phyloP scores from a whole-genome alignment of 2,113 vertebrate species.

The Falco punctatus region DNA sequence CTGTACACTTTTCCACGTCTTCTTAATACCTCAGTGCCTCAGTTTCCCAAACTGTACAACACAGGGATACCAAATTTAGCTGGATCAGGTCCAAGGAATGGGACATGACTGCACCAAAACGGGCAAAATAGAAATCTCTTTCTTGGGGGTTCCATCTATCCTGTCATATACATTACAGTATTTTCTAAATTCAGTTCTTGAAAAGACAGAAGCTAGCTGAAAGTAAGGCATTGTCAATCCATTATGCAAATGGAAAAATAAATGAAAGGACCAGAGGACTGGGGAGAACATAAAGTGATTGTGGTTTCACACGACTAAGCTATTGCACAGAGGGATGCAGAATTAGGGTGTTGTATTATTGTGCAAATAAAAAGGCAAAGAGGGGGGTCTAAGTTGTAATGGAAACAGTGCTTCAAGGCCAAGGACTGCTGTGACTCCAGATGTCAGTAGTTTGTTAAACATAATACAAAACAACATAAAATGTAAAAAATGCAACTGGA shows the following conservation, averaged over 20 bases:
- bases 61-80: background rate
- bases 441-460: conserved; percentile 48
- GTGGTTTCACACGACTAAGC: background rate
- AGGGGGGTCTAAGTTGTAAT: conserved; percentile 9
- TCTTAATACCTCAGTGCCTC: background rate
- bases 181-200: background rate
- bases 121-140: background rate
- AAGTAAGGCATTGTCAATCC: background rate
- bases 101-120: background rate
- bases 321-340: background rate
- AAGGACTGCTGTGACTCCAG: conserved; percentile 62
- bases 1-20: background rate
- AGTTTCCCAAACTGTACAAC: background rate
- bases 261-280: background rate
- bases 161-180: background rate
- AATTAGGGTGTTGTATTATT: background rate
- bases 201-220: background rate
- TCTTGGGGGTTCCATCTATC: background rate
- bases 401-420: conserved; percentile 47
- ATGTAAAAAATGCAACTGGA: conserved; percentile 54
- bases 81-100: background rate
- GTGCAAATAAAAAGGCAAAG: conserved; percentile 5
- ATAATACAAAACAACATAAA: background rate
- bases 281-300: background rate
- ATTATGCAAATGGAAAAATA: background rate